Evolutionary conservation across 2,797 vertebrate genomes (phyloP), one percentile per base, ranked within the genome.

Genomic region (Myotis myotis): DNA sequence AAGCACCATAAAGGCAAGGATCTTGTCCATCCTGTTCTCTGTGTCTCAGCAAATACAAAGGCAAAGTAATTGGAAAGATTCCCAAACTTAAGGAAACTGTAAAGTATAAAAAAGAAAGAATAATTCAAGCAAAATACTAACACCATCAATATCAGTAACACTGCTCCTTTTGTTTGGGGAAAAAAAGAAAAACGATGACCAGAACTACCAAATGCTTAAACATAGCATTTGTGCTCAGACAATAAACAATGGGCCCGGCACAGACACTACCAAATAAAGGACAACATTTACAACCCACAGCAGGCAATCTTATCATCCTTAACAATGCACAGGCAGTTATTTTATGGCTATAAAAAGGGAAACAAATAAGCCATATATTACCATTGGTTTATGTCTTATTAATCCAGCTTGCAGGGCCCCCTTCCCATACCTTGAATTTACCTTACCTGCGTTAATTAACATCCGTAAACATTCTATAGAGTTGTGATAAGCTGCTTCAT

Each of bases 401-500:
- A 86, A 78, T 36, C 13, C 71, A 85, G 36, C 5, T 80, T 70
- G 3, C 25, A 93, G 33, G 30, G 15, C 9, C 23, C 92, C 25
- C 15, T 8, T 70, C 38, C 44, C 51, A 66, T 13, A 44, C 55
- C 38, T 1, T 0, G 4, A 11, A 16, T 96, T 96, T 70, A 95
- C 88, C 97, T 98, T 97, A 99, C 99, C 99, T 74, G 97, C 94
- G 19, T 71, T 92, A 94, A 99, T 68, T 3, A 99, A 97, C 9
- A 99, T 97, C 89, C 89, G 98, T 87, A 99, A 98, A 94, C 99
- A 99, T 20, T 97, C 98, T 3, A 88, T 64, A 0, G 98, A 98
- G 38, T 99, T 99, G 25, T 98, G 98, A 1, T 98, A 99, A 0
- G 99, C 99, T 0, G 99, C 99, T 97, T 99, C 99, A 0, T 99